phyloP scores from a whole-genome alignment of 2,113 vertebrate genomes.

The Panthera tigris region DNA sequence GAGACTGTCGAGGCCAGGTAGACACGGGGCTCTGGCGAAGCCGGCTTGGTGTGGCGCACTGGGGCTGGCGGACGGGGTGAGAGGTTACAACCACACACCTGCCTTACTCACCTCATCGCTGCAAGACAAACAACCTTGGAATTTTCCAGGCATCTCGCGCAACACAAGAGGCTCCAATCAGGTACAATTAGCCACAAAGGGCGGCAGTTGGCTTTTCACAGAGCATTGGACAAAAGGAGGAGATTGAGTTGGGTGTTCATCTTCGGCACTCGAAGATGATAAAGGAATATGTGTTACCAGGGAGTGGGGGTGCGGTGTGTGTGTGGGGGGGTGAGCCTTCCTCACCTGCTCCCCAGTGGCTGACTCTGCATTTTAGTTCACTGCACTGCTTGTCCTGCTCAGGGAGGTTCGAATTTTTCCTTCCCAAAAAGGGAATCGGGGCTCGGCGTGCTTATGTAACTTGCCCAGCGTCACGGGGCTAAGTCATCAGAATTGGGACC shows the following conservation, averaged over 20 bases:
- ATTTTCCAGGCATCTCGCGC: not conserved
- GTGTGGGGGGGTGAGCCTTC: too few relatives aligned
- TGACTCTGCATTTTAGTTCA: not conserved
- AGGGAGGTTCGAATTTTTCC: not conserved
- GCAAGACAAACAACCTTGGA: not conserved
- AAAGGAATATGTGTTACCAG: not conserved
- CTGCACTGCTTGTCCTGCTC: rapidly evolving
- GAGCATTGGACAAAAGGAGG: not conserved
- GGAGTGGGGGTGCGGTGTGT: rapidly evolving
- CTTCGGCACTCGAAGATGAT: not conserved
- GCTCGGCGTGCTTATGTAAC: not conserved
- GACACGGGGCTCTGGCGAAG: not conserved
- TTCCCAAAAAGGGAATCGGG: not conserved
- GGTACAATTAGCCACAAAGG: rapidly evolving
- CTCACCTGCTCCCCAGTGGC: rapidly evolving
- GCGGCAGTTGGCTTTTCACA: not conserved
- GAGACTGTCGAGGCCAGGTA: not conserved
- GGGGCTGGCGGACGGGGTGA: too few relatives aligned
- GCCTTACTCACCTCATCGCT: not conserved
- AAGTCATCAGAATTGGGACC: not conserved
- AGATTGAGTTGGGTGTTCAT: not conserved
- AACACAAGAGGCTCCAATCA: not conserved
- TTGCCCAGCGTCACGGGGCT: not conserved
- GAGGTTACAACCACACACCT: rapidly evolving
- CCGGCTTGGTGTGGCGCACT: too few relatives aligned